Conservation (phyloP, 2,113 vertebrate genomes). For the Dipodomys ordii region DNA sequence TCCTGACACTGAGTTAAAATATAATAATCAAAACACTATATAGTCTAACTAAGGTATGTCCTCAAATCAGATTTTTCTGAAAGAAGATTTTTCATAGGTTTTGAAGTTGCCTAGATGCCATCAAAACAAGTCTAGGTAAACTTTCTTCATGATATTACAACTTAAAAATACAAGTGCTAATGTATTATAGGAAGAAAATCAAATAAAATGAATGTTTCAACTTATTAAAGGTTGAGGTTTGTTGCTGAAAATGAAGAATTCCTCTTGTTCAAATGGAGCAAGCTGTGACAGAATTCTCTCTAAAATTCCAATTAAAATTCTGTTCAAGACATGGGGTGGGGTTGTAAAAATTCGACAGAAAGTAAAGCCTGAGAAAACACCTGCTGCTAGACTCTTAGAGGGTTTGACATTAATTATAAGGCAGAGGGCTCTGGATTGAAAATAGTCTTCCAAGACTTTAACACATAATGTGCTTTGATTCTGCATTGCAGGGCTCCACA, state of each 20-base stretch:
- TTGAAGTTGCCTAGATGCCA: neutral
- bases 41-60: neutral
- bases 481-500: too few species aligned
- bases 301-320: constrained; percentile 37
- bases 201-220: neutral
- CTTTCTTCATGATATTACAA: neutral
- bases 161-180: neutral
- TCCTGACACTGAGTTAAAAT: neutral
- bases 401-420: neutral
- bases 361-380: neutral
- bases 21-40: neutral
- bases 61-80: neutral
- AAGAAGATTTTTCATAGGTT: neutral
- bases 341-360: neutral
- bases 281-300: neutral
- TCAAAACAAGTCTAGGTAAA: neutral
- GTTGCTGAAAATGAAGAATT: neutral
- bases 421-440: neutral
- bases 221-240: neutral
- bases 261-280: neutral
- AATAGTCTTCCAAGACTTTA: neutral
- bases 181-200: neutral
- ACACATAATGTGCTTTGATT: neutral
- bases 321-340: accelerated
- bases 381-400: neutral